A percentile compares a stretch with the other conserved stretches of the same genome.
phyloP scores from a whole-genome alignment of 2,113 vertebrate genomes.

The Actenoides lindsayi region DNA sequence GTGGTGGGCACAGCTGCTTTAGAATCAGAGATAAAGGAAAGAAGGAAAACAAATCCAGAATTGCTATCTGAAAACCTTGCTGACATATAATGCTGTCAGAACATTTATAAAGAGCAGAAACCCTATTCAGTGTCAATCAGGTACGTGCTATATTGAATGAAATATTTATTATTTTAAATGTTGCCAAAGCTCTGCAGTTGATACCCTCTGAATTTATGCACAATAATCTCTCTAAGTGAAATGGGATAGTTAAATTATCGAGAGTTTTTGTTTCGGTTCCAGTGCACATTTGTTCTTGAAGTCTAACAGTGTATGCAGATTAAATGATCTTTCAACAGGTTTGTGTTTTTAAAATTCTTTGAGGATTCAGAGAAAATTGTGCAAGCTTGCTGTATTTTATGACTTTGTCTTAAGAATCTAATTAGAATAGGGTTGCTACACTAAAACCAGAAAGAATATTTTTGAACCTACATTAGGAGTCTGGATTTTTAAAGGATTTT shows the following conservation, averaged over 20 bases:
- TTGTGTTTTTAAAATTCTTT: background rate
- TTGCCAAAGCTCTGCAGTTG: slow-evolving; percentile 22
- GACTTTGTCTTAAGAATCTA: background rate
- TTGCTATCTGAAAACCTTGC: slow-evolving; percentile 47
- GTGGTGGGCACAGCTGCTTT: slow-evolving; percentile 62
- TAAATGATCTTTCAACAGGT: slow-evolving; percentile 8
- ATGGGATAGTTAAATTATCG: background rate
- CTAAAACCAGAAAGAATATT: background rate
- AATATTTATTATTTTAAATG: slow-evolving; percentile 34
- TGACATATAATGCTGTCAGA: slow-evolving; percentile 55
- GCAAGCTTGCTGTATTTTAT: background rate
- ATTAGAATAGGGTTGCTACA: background rate
- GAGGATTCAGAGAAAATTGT: background rate
- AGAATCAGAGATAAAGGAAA: slow-evolving; percentile 55
- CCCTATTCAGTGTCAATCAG: slow-evolving; percentile 53
- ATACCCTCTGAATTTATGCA: slow-evolving; percentile 18
- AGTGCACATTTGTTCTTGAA: background rate
- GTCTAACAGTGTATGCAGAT: background rate
- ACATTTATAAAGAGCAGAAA: slow-evolving; percentile 50
- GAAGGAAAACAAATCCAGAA: slow-evolving; percentile 60
- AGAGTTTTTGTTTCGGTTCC: background rate
- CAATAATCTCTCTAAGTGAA: background rate
- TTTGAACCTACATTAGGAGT: background rate
- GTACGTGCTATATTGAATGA: slow-evolving; percentile 61
- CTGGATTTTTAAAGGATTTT: background rate